Evolutionary conservation across 1,140 invertebrate genomes (phyloP), one percentile per base, ranked within the genome.

Genomic region (Delia radicum): DNA sequence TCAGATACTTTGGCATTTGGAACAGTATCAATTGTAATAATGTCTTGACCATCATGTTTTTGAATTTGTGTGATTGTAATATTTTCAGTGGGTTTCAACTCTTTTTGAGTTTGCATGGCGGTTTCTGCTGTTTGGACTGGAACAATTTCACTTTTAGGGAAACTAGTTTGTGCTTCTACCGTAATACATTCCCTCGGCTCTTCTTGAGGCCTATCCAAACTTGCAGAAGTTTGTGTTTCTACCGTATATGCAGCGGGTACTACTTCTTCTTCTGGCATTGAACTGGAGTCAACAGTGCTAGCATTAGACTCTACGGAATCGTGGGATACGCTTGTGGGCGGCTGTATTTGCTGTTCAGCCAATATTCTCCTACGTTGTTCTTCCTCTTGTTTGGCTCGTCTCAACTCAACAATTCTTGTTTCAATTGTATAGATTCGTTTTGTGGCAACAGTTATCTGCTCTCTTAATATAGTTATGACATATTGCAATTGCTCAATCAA

Each of bases 21-120:
- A 78, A 89, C 90, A 12, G 92, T 94, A 8, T 92, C 91, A 77
- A 94, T 93, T 87, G 94, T 91, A 78, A 94, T 93, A 0, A 92
- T 92, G 83, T 94, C 92, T 81, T 93, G 90, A 26, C 90, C 91
- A 74, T 90, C 91, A 67, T 90, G 89, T 37, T 33, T 69, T 10
- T 89, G 88, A 10, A 88, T 91, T 84, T 94, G 92, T 8, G 89
- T 88, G 0, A 94, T 90, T 81, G 91, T 89, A 76, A 94, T 93
- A 42, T 90, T 91, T 83, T 93, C 92, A n/a, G 90, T 87, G 0
- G 86, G 84, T 21, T 78, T 74, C n/a, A 81, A 80, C 18, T 84
- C 81, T 63, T 84, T 85, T 2, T 79, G 74, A 0, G 84, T 86
- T 73, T 87, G 85, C 55, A 80, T 73, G 1, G 85, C 79, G 5